Conservation (phyloP, 2,113 vertebrate species). For the Acrocephalus arundinaceus region DNA sequence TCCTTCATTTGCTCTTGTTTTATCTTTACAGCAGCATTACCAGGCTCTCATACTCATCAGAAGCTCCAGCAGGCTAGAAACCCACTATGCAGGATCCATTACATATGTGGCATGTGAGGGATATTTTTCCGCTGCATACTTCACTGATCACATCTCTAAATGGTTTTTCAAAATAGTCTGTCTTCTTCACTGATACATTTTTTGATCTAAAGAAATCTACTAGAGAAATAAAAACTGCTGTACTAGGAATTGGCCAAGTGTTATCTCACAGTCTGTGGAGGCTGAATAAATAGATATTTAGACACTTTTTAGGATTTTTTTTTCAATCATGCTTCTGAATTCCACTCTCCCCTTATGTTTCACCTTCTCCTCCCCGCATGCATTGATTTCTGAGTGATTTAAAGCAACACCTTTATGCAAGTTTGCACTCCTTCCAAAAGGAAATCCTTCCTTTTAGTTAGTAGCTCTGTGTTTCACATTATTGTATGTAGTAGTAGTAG, state of each 20-base stretch:
- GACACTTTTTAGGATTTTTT: not conserved
- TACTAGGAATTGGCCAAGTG: not conserved
- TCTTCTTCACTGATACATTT: not conserved
- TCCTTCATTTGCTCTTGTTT: conserved; percentile 45
- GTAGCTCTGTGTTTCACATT: not conserved
- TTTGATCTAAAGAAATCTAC: not conserved
- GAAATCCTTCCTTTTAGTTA: not conserved
- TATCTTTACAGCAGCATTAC: not conserved
- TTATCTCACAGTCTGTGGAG: not conserved
- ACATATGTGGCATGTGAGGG: not conserved
- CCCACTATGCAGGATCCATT: not conserved
- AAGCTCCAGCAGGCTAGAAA: not conserved
- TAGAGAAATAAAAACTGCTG: not conserved
- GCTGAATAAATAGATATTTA: not conserved
- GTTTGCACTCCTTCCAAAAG: not conserved
- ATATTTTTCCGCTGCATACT: accelerated
- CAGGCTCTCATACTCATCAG: not conserved
- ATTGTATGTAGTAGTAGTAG: not conserved
- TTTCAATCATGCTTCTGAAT: not conserved
- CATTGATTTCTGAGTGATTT: not conserved
- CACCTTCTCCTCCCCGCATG: not conserved
- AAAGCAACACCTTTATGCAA: not conserved
- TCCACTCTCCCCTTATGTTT: not conserved
- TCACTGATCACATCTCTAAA: not conserved
- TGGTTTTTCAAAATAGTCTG: not conserved